Percentiles rank a stretch among this genome's conserved stretches.
Evolutionary conservation across 30 jellyfish, hydroid and myxozoan genomes (phyloP).

Genomic region (Turritopsis dohrnii): DNA sequence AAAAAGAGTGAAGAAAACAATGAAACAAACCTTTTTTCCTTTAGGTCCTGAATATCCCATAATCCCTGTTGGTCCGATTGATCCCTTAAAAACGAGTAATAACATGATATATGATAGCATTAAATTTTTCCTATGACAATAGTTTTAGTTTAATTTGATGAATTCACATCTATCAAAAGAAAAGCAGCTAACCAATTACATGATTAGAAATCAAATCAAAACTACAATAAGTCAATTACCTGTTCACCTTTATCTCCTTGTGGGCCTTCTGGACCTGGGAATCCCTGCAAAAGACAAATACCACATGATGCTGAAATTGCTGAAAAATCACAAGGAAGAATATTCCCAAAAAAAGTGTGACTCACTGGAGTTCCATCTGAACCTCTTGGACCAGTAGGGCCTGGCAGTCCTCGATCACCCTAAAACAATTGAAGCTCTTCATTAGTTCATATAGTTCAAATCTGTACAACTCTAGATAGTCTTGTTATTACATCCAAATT

Average conservation of each 20-base stretch:
- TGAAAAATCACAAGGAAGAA: background rate
- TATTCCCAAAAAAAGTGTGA: background rate
- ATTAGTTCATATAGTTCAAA: background rate
- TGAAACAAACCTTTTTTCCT: conserved; percentile 35
- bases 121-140: too few species aligned
- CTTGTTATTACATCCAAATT: background rate
- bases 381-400: conserved; percentile 18
- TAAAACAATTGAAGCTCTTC: background rate
- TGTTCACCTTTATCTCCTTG: conserved; percentile 47
- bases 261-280: conserved; percentile 40
- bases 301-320: background rate
- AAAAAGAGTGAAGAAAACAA: too few species aligned
- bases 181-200: too few species aligned
- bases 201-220: background rate
- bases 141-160: too few species aligned
- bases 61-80: conserved; percentile 34
- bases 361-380: conserved; percentile 26
- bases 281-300: conserved; percentile 6
- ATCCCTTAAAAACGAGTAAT: conserved; percentile 6
- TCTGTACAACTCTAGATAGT: background rate
- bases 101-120: background rate
- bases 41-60: conserved; percentile 29
- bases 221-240: conserved; percentile 13
- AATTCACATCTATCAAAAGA: too few species aligned
- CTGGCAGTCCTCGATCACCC: conserved; percentile 24